Conservation (phyloP, 1,140 invertebrate genomes). For the Drosophila gunungcola region DNA sequence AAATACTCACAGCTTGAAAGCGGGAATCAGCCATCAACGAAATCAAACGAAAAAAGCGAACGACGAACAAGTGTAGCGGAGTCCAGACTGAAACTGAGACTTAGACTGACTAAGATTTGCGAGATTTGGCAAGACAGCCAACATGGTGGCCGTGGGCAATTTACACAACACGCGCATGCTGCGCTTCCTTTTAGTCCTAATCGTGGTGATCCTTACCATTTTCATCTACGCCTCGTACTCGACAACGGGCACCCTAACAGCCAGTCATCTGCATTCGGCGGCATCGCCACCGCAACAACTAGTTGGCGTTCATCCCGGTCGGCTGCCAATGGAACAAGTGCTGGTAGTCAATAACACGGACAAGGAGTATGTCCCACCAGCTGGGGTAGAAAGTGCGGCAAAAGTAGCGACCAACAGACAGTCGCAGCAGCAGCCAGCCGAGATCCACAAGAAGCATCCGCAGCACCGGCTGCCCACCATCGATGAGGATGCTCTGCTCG, state of each 20-base stretch:
- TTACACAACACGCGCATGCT: conserved; percentile 80
- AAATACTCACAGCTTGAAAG: conserved; percentile 2
- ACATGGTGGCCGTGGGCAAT: conserved; percentile 63
- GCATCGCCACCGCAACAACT: conserved; percentile 48
- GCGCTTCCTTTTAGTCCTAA: conserved; percentile 77
- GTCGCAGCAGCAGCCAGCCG: conserved; percentile 8
- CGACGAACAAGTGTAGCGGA: conserved; percentile 16
- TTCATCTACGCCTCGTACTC: conserved; percentile 84
- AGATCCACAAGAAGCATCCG: conserved; percentile 41
- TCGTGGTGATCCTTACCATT: conserved; percentile 78
- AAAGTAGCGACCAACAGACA: conserved; percentile 12
- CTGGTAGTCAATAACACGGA: conserved; percentile 43
- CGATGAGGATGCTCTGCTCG: conserved; percentile 73
- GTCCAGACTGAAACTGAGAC: conserved; percentile 25
- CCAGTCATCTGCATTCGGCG: conserved; percentile 55
- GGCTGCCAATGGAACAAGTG: conserved; percentile 7
- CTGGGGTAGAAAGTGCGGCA: conserved; percentile 18
- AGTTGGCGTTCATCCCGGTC: conserved; percentile 8
- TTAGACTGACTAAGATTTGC: conserved; percentile 23
- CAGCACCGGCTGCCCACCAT: conserved; percentile 78
- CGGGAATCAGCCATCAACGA: neutral
- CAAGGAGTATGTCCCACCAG: conserved; percentile 22
- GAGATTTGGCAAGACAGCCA: conserved; percentile 2
- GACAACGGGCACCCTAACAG: conserved; percentile 65
- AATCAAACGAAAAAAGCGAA: neutral